These are phyloP conservation scores for Erebia epiphron DNA, from an alignment of 2,888 invertebrate species.

Conservation along the genomic window DNA sequence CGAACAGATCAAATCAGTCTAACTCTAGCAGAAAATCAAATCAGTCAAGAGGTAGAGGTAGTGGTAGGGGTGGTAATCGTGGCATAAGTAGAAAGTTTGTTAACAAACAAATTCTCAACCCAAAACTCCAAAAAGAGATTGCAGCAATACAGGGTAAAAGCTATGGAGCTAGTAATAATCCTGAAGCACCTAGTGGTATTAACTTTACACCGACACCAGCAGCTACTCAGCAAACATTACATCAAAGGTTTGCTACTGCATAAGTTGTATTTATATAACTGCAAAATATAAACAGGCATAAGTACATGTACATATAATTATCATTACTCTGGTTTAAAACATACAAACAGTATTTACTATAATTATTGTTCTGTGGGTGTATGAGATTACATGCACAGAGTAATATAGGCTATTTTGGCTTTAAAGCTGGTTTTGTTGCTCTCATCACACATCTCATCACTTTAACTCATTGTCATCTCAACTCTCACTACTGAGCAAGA, in stretches of 20 bases:
- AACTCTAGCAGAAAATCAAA: conserved; percentile 60
- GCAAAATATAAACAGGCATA: neutral
- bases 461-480: no score
- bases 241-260: conserved; percentile 72
- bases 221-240: conserved; percentile 68
- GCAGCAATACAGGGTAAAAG: conserved; percentile 73
- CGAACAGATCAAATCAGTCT: conserved; percentile 54
- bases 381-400: neutral
- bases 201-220: conserved; percentile 70
- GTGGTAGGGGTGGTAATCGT: conserved; percentile 64
- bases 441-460: no score
- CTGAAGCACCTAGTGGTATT: conserved; percentile 47
- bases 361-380: neutral
- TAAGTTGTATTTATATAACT: conserved; percentile 35
- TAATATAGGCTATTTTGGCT: no score
- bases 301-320: neutral
- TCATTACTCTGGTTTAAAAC: neutral
- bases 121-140: conserved; percentile 73
- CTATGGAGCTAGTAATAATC: conserved; percentile 45
- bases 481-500: no score
- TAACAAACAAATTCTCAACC: conserved; percentile 69
- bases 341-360: neutral
- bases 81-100: conserved; percentile 68
- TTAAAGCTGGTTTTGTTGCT: neutral
- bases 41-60: conserved; percentile 54